A percentile compares a stretch with the other conserved stretches of the same genome.
Conservation (phyloP, 2,888 invertebrate genomes). For the Cylindroiulus punctatus region DNA sequence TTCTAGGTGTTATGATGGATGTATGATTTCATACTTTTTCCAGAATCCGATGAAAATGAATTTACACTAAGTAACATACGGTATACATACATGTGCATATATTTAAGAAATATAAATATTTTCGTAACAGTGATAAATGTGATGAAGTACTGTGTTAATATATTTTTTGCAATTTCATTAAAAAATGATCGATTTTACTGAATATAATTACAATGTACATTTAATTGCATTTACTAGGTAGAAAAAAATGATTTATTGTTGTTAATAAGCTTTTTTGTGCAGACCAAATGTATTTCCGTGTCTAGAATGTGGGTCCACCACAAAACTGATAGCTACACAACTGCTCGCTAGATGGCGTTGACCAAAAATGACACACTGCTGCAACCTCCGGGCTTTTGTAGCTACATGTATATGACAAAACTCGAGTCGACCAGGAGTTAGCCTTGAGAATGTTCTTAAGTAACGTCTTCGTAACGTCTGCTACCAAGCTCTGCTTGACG, state of each 20-base stretch:
- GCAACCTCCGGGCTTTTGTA: background rate
- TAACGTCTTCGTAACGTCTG: background rate
- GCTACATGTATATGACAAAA: background rate
- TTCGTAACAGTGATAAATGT: too few species aligned
- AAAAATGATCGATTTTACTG: too few species aligned
- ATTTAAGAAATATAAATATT: too few species aligned
- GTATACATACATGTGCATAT: too few species aligned
- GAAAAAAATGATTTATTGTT: background rate
- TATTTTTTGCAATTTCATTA: too few species aligned
- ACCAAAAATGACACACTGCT: background rate
- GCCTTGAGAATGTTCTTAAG: background rate
- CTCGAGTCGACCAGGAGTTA: background rate
- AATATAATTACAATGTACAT: too few species aligned
- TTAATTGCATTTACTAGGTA: too few species aligned
- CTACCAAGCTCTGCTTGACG: constrained; percentile 25
- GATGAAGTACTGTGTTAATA: too few species aligned
- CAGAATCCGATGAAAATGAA: too few species aligned
- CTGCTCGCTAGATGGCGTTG: constrained; percentile 4
- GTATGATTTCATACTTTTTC: too few species aligned
- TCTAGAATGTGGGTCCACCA: background rate
- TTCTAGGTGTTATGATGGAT: too few species aligned
- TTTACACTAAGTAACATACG: too few species aligned
- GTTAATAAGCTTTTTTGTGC: background rate
- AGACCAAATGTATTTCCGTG: background rate
- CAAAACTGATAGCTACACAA: background rate